phyloP scores from a whole-genome alignment of 2,797 vertebrate species.

The Lacerta agilis region DNA sequence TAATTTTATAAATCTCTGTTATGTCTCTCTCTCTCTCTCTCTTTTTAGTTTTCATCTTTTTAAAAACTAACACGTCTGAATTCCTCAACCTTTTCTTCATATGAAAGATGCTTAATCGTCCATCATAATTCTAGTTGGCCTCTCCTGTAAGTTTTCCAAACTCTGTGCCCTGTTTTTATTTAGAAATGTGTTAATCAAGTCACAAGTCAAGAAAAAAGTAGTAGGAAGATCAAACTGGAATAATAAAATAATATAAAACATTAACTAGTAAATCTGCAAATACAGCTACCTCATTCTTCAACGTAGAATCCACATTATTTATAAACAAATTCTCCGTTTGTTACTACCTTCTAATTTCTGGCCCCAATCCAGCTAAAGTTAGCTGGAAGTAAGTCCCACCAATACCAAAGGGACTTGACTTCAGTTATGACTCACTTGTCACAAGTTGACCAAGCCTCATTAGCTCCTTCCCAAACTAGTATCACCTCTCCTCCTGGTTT shows the following conservation, averaged over 20 bases:
- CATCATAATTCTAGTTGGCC: neutral
- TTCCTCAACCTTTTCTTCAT: neutral
- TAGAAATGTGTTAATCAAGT: neutral
- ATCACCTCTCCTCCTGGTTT: too few species aligned
- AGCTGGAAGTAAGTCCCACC: neutral
- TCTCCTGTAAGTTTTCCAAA: neutral
- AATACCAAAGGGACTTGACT: neutral
- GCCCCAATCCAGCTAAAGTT: neutral
- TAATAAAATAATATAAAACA: too few species aligned
- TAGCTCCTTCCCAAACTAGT: neutral
- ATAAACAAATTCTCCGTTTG: neutral
- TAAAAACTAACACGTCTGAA: neutral
- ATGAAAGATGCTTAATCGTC: neutral
- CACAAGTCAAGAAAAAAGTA: neutral
- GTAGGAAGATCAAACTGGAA: neutral
- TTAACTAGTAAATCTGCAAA: neutral
- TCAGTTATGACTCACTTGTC: neutral
- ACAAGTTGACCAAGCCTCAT: neutral
- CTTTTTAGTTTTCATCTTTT: neutral
- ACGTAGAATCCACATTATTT: neutral
- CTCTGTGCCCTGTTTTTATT: neutral
- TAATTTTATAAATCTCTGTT: neutral
- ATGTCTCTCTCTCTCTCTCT: too few species aligned
- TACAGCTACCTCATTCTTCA: neutral
- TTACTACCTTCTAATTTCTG: neutral